Base-by-base conservation (phyloP, 2,113 vertebrate species). In the Montifringilla adamsi region DNA sequence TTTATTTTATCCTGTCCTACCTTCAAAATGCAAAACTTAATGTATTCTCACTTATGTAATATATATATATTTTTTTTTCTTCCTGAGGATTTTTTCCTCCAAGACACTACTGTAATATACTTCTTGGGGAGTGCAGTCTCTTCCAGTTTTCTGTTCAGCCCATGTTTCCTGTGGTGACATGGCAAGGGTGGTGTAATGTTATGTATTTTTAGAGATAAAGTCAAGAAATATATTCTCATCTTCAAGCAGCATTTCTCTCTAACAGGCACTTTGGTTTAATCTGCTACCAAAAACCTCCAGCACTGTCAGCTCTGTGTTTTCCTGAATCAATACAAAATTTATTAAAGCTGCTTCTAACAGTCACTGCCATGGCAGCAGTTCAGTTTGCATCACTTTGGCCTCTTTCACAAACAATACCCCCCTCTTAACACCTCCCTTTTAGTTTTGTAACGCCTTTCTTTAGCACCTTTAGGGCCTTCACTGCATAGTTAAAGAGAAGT, bases 301-400 rank as follows among this genome's bases (percentile, higher is more conserved):
- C 64, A 59, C 84, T 93, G 62, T 95, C 67, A 74, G 47, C 74
- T 83, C 44, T 78, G 58, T 88, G 47, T 66, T 81, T 91, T 93
- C 84, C 89, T 85, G 69, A 97, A 79, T 94, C 94, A 97, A 89
- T 97, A 94, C 88, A 74, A 24, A 46, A 87, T 95, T 98, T 97
- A 98, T 98, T 98, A 98, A 98, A 98, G 94, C 96, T 96, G 95
- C 95, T 97, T 95, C 92, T 89, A 94, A 94, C 85, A 87, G 69
- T 95, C 95, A 72, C 52, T 73, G 30, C 49, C 15, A 5, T 15
- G 15, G 13, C 24, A 41, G 55, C 18, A 47, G 56, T 94, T 56
- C 3, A 69, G 72, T 77, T 89, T 22, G n/a, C 64, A 76, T 77
- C 53, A 7, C 67, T 92, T 60, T 11, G 30, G 1, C 2, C n/a